Base-by-base conservation (phyloP, 1,140 invertebrate species). In the Radopholus similis region DNA sequence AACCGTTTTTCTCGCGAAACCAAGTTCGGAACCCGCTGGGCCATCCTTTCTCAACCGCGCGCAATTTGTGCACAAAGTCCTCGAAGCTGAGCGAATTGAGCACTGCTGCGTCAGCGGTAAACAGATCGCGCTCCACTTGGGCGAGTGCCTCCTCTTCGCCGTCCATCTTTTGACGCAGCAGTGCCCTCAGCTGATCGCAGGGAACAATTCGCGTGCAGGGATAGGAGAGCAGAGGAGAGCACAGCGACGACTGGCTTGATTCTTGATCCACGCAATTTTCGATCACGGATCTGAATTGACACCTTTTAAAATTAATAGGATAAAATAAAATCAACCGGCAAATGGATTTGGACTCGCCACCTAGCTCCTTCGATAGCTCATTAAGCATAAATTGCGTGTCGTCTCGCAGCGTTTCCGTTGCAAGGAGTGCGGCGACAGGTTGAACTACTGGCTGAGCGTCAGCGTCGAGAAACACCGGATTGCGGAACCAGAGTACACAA, bases 1-100 rank as follows among this genome's bases (percentile, higher is more conserved):
- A 68, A 23, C 66, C 66, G 55, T 59, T 65, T 44, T 68, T 68
- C 38, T 68, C 66, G 2, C 63, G 66, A 49, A 68, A 67, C 66
- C 66, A 68, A 23, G 58, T 68, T 18, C 66, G 21, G 21, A 68
- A 68, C 18, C 44, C 34, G 38, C 40, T 44, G 32, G 66, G 66
- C 66, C 66, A 68, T 18, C 18, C 49, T 15, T 37, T 68, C 30
- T 68, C 63, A 11, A 42, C 26, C 15, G 21, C 26, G 13, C 42
- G 35, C 30, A 68, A 54, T 35, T 38, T 30, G n/a, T 34, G 51
- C 9, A 62, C 55, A 68, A 68, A 68, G 5, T 42, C 26, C 30
- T 68, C 66, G 64, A 68, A 68, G 37, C 44, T 51, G 18, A 51
- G 47, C 18, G 66, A 38, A 32, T 68, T 47, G 23, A 68, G 51